These are phyloP conservation scores for Orchestia grillus DNA, from an alignment of 1,140 invertebrate species.

Conservation along the genomic window DNA sequence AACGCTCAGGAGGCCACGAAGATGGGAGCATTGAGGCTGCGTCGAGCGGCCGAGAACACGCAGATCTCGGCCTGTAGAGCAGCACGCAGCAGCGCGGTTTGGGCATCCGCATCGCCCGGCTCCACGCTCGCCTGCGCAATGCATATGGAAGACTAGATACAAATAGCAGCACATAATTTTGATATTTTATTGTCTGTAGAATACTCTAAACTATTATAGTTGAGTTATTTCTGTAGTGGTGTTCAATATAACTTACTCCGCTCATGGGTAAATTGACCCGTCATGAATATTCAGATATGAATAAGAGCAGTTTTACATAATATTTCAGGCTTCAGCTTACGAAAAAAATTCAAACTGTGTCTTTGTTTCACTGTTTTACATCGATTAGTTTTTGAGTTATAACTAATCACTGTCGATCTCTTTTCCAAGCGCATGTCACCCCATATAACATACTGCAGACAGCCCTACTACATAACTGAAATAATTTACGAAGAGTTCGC, in stretches of 20 bases:
- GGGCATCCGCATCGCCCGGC: background rate
- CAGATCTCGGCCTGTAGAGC: background rate
- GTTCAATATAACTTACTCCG: too few species aligned
- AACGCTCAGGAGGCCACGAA: constrained; percentile 31
- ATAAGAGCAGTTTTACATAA: too few species aligned
- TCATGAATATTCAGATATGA: too few species aligned
- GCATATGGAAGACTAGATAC: background rate
- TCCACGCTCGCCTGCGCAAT: background rate
- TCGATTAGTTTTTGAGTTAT: too few species aligned
- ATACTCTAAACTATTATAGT: too few species aligned
- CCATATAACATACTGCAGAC: background rate
- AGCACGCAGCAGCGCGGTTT: background rate
- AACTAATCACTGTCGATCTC: background rate
- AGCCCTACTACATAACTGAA: background rate
- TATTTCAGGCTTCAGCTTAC: too few species aligned
- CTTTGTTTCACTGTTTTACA: too few species aligned
- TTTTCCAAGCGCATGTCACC: background rate
- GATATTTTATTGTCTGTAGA: too few species aligned
- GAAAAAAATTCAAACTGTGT: too few species aligned
- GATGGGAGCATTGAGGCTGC: background rate
- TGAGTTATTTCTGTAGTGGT: too few species aligned
- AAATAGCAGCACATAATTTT: too few species aligned
- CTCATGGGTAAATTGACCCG: too few species aligned
- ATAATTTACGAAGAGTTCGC: background rate
- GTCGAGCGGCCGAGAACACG: background rate